Evolutionary conservation across 2,797 vertebrate species (phyloP).

Genomic region (Tiaroga cobitis): DNA sequence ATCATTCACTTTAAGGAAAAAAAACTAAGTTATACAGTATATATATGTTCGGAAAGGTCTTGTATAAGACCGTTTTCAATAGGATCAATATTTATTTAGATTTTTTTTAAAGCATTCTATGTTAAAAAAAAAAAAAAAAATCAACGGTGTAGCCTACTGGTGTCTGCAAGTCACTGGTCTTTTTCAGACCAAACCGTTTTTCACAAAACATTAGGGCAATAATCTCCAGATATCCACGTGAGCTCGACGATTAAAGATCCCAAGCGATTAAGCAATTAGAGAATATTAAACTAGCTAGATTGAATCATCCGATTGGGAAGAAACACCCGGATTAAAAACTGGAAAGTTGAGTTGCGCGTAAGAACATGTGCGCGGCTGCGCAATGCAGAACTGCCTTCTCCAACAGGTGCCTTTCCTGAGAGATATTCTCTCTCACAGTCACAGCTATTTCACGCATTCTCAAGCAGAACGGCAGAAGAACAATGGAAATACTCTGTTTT

Average conservation of each 20-base stretch:
- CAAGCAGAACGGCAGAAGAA: not conserved
- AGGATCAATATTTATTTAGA: too few relatives aligned
- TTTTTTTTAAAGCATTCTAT: too few relatives aligned
- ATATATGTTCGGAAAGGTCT: not conserved
- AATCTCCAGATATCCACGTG: not conserved
- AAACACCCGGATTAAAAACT: constrained; percentile 50
- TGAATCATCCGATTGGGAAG: constrained; percentile 35
- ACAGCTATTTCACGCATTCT: not conserved
- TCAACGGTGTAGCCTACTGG: too few relatives aligned
- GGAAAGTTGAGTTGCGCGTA: constrained; percentile 43
- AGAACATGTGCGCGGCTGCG: constrained; percentile 22
- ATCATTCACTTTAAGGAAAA: not conserved
- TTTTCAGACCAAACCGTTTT: not conserved
- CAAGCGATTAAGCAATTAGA: constrained; percentile 25
- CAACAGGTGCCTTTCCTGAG: constrained; percentile 40
- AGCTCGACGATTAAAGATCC: not conserved
- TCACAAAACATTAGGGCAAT: not conserved
- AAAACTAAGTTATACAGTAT: not conserved
- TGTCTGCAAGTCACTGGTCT: not conserved
- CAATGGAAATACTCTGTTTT: not conserved
- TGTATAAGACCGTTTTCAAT: too few relatives aligned
- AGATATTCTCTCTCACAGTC: not conserved
- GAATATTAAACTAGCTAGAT: constrained; percentile 7
- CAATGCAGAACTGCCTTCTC: constrained; percentile 1
- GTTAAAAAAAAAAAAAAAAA: too few relatives aligned